phyloP scores from a whole-genome alignment of 2,888 invertebrate species.

The Pomacea canaliculata region DNA sequence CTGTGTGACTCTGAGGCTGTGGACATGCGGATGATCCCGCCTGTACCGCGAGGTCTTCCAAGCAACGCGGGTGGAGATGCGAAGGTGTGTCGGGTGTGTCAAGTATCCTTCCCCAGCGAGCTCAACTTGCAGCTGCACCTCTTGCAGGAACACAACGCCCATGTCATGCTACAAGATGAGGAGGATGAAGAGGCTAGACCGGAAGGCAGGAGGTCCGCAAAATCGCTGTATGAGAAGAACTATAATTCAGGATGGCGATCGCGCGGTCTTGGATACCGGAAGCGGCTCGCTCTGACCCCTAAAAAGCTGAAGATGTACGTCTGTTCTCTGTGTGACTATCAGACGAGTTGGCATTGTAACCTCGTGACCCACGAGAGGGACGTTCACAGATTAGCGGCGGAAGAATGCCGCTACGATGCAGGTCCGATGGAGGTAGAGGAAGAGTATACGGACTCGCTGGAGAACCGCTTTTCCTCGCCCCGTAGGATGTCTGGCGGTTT shows the following conservation, averaged over 20 bases:
- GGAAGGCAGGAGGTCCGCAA: constrained; percentile 32
- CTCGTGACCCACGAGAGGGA: constrained; percentile 92
- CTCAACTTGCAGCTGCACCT: constrained; percentile 71
- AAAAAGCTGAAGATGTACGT: constrained; percentile 78
- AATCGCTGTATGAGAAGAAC: background rate
- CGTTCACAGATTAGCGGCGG: constrained; percentile 43
- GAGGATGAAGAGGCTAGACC: constrained; percentile 34
- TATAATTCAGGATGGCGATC: background rate
- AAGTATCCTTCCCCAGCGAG: constrained; percentile 67
- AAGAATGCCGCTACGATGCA: constrained; percentile 43
- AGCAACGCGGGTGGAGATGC: constrained; percentile 37
- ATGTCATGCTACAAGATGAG: constrained; percentile 59
- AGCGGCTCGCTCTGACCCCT: constrained; percentile 34
- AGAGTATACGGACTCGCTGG: background rate
- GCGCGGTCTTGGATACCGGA: background rate
- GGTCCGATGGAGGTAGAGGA: constrained; percentile 18
- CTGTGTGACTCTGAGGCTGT: constrained; percentile 39
- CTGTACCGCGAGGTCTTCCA: constrained; percentile 6
- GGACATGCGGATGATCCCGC: constrained; percentile 34
- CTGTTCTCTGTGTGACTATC: constrained; percentile 90
- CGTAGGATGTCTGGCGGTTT: background rate
- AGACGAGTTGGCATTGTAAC: constrained; percentile 89
- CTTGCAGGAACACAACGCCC: constrained; percentile 70
- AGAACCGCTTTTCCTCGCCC: background rate
- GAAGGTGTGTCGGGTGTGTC: constrained; percentile 67